Evolutionary conservation across 23 tunicate genomes (phyloP), one percentile per base, ranked within the genome.

Genomic region (Botrylloides violaceus): DNA sequence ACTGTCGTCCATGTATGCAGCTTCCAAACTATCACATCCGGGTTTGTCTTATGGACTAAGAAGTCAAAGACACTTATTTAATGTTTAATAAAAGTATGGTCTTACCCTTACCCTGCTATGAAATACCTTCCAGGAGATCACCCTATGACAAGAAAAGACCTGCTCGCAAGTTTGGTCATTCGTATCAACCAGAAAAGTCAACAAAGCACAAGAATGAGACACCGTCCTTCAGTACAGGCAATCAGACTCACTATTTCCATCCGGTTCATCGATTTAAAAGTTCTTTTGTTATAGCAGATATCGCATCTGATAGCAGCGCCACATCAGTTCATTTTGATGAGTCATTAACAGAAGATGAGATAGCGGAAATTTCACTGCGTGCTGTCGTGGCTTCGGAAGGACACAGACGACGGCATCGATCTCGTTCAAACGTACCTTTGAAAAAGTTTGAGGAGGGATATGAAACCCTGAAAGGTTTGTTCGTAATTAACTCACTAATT

Each of bases 301-400:
- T 31, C 9, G 18, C 70, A 15, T 68, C 74, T 48, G 53, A 50
- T 19, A 68, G 74, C 57, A 80, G 85, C 60, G 70, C 72, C 32
- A 26, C 49, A 19, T 63, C 80, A 21, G 84, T 70, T 20, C 72
- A 58, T 9, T 85, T 85, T 32, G 94, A 77, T 34, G 88, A 88
- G 66, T 71, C 77, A 32, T 29, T 79, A 34, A 82, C 85, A 2
- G 96, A 88, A 57, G 96, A 88, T 61, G 88, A 82, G 34, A 82
- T 76, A 6, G 76, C 78, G 29, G 96, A 88, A 66, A 55, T 79
- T 6, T 88, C 96, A 7, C 77, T 74, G 21, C 65, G 79, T 55
- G 96, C 83, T 27, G 79, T 88, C 43, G 66, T 88, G 36, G 87
- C 96, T 5, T 88, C 84, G 1, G 96, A 88, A 47, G 82, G 88